Evolutionary conservation across 2,113 vertebrate species (phyloP), one percentile per base, ranked within the genome.

Genomic region (Hiodon alosoides): DNA sequence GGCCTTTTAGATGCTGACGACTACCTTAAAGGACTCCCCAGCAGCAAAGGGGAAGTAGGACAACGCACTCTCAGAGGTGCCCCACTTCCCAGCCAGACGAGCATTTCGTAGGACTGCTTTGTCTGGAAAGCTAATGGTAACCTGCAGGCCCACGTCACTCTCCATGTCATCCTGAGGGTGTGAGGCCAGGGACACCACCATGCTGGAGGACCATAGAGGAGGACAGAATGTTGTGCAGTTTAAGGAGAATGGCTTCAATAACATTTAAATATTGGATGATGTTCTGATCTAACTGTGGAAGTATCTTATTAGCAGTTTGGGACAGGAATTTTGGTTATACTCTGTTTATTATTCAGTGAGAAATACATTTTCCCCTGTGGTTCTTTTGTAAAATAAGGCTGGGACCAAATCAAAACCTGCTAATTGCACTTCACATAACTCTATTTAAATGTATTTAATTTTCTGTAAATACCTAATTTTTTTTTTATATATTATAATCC

Each of bases 21-120:
- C 64, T 90, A 95, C 94, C 93, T 96, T 96, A 82, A 96, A 96
- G 0, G 93, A 74, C 71, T 96, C 94, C 0, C 93, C 93, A 13
- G 93, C 76, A 5, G 89, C 89, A 78, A 96, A 96, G 4, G 95
- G 95, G 55, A 96, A 96, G 81, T 91, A 96, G 55, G 93, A 92
- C 69, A 95, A 86, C 4, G 87, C 93, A 17, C 89, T 94, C 84
- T 96, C 95, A 61, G 91, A 87, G 9, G 82, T 76, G 59, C 93
- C 95, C 95, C 94, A 96, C 81, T 92, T 89, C 7, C 94, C 94
- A 2, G 85, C 89, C 86, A 94, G 80, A 14, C 91, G 86, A 64
- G 94, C 92, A 66, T 95, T 95, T 46, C 94, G 89, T 5, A 90
- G 87, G 76, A 95, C 87, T 0, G 93, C 90, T 81, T 92, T 94